phyloP scores from a whole-genome alignment of 2,797 vertebrate genomes.

The Cryptoblepharus egeriae region DNA sequence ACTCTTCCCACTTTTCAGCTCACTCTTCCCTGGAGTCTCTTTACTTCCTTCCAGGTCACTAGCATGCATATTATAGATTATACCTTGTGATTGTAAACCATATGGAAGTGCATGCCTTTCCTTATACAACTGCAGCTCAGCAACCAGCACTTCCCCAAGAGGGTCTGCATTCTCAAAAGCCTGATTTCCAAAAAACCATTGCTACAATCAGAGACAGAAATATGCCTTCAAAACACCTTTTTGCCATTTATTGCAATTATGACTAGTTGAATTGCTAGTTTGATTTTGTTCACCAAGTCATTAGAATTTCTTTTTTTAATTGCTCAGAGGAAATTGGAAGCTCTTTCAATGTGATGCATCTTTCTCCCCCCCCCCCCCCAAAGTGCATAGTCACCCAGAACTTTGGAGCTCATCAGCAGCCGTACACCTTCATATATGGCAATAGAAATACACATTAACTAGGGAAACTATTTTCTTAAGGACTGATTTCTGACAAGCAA shows the following conservation, averaged over 20 bases:
- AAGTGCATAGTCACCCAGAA: conserved; percentile 50
- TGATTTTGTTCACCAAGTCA: conserved; percentile 35
- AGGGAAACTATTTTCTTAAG: conserved; percentile 40
- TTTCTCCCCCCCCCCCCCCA: conserved; percentile 31
- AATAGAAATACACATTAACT: conserved; percentile 5
- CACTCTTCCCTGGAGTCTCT: conserved; percentile 14
- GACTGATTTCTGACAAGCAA: conserved; percentile 34
- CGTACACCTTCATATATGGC: conserved; percentile 13
- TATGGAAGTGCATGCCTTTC: conserved; percentile 38
- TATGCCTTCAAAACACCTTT: conserved; percentile 5
- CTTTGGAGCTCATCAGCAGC: conserved; percentile 49
- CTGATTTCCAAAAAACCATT: conserved; percentile 39
- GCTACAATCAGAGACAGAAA: conserved; percentile 19
- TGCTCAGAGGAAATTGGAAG: conserved; percentile 40
- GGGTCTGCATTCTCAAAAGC: conserved; percentile 37
- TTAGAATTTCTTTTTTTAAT: conserved; percentile 10
- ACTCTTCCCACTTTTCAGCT: conserved; percentile 22
- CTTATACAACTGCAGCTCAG: conserved; percentile 51
- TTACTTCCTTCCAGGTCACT: conserved; percentile 43
- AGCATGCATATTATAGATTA: not conserved
- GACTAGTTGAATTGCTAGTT: conserved; percentile 57
- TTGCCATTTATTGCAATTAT: conserved; percentile 38
- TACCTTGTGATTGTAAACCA: conserved; percentile 50
- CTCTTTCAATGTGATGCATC: conserved; percentile 28
- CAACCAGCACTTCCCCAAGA: conserved; percentile 36